Evolutionary conservation across 2,797 vertebrate species (phyloP).

Genomic region (Danio tinwini): DNA sequence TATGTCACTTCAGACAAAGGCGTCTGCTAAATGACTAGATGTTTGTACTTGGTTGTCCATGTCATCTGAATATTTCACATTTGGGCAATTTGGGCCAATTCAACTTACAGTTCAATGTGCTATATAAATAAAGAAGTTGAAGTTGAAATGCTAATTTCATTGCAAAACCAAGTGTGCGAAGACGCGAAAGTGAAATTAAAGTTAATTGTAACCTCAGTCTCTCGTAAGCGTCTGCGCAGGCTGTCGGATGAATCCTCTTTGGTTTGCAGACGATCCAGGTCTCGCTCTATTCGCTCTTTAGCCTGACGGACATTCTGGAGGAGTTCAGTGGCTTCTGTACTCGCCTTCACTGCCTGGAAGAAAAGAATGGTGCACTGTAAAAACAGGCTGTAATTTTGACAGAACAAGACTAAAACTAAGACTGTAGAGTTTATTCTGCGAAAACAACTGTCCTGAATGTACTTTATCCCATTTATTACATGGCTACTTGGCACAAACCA

Average conservation of each 20-base stretch:
- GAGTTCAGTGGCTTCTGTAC: constrained; percentile 92
- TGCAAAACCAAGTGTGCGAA: background rate
- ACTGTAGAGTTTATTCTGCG: too few relatives aligned
- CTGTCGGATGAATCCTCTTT: constrained; percentile 94
- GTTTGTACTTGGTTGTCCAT: too few relatives aligned
- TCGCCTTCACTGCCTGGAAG: constrained; percentile 88
- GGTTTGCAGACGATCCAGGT: constrained; percentile 91
- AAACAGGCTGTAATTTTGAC: background rate
- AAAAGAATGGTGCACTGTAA: background rate
- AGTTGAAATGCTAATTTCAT: too few relatives aligned
- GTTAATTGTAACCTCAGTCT: constrained; percentile 85
- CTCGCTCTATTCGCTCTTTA: constrained; percentile 90
- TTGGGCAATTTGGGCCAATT: too few relatives aligned
- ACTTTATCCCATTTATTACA: too few relatives aligned
- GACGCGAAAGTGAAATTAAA: background rate
- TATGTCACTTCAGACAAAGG: too few relatives aligned
- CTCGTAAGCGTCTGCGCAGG: constrained; percentile 91
- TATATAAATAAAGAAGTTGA: too few relatives aligned
- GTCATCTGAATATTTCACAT: too few relatives aligned
- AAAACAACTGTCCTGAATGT: too few relatives aligned
- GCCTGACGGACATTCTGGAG: constrained; percentile 91
- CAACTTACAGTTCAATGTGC: too few relatives aligned
- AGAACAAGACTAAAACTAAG: background rate
- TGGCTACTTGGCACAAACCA: too few relatives aligned
- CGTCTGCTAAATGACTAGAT: too few relatives aligned